Evolutionary conservation across 1,140 invertebrate species (phyloP).

Genomic region (Leptopilina clavipes): DNA sequence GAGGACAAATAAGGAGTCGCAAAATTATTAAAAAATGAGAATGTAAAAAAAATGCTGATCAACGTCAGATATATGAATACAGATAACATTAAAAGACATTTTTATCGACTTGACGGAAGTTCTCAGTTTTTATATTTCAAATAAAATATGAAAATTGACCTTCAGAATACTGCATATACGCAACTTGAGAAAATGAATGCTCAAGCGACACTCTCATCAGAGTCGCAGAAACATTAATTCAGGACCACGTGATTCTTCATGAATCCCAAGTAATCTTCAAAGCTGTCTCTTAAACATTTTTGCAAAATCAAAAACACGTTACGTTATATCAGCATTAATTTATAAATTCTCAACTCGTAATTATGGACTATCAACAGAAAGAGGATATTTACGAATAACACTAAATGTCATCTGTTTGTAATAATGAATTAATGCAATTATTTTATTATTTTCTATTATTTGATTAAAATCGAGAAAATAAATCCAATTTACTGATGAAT

Average conservation of each 20-base stretch:
- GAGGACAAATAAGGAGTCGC: not conserved
- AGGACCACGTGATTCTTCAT: constrained; percentile 1
- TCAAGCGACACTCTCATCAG: not conserved
- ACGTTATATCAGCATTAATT: not conserved
- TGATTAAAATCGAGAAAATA: too few relatives aligned
- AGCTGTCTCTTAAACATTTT: constrained; percentile 3
- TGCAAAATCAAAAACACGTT: not conserved
- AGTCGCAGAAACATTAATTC: constrained; percentile 1
- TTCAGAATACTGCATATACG: not conserved
- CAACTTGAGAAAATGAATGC: not conserved
- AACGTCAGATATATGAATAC: not conserved
- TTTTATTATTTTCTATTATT: too few relatives aligned
- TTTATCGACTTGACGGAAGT: not conserved
- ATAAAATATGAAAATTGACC: constrained; percentile 17
- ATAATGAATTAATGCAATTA: too few relatives aligned
- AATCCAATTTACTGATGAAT: too few relatives aligned
- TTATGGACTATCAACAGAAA: too few relatives aligned
- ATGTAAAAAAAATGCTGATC: constrained; percentile 13
- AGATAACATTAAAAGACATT: not conserved
- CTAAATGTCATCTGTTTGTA: too few relatives aligned
- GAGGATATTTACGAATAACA: too few relatives aligned
- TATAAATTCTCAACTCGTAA: not conserved
- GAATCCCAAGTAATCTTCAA: not conserved
- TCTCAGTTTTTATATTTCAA: not conserved
- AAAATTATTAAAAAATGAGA: not conserved